Evolutionary conservation across 1,140 invertebrate species (phyloP), one percentile per base, ranked within the genome.

Genomic region (Drosophila subpulchrella): DNA sequence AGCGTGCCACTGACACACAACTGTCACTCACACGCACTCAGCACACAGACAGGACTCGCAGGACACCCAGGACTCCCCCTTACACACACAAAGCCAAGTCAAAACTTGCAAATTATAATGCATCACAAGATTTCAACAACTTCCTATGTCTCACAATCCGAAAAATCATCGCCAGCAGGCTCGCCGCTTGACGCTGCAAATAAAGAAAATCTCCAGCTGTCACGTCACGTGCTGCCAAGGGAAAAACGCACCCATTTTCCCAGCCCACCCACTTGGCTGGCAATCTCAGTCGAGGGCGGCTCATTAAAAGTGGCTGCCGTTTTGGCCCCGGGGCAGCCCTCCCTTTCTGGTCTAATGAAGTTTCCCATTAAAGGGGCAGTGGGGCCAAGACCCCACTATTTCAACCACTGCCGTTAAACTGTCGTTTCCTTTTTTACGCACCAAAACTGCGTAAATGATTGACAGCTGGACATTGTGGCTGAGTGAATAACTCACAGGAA

Each of bases 81-180:
- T 27, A 48, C 56, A 15, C 41, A 57, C 44, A 65, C 53, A 75
- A 50, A 74, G 71, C 51, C 38, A 77, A 86, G 83, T 86, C 84
- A 88, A 83, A 86, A 88, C 75, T 88, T 73, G 83, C 83, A 78
- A 88, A 86, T 86, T 86, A 88, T 86, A 86, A 86, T 86, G 83
- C 83, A 86, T 86, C 83, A 86, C 79, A 86, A 83, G 75, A 88
- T 79, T 70, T 82, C 62, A 83, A 66, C 71, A 83, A 63, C 79
- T 88, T 79, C 54, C 74, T 39, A 72, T 71, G 42, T 71, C 67
- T 72, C 56, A 55, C 60, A 77, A 71, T 42, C 56, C 56, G 34
- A 77, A 44, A 77, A 77, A 77, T 78, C 76, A 78, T 78, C 66
- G 56, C 54, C 72, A 81, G 78, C 78, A 62, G 67, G 72, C 61